Percentiles rank a stretch among this genome's conserved stretches.
Evolutionary conservation across 2,888 invertebrate genomes (phyloP).

Genomic region (Papilio elwesi): DNA sequence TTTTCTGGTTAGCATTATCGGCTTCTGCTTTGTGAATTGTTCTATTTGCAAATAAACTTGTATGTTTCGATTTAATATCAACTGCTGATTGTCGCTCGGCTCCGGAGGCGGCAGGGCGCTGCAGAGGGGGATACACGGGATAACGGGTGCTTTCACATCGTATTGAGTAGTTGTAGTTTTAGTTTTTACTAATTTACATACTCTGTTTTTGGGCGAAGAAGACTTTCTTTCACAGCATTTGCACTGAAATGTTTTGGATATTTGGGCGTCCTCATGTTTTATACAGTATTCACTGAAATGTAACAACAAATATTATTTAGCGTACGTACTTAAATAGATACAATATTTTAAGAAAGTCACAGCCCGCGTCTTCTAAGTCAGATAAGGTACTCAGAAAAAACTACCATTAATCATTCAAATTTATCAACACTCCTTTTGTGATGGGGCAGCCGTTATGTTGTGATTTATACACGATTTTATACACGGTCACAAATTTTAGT

Average conservation of each 20-base stretch:
- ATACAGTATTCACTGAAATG: conserved; percentile 7
- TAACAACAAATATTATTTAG: neutral
- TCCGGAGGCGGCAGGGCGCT: conserved; percentile 47
- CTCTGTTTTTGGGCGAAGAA: conserved; percentile 23
- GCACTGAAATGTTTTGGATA: conserved; percentile 32
- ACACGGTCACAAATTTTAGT: too few relatives aligned
- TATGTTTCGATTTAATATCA: conserved; percentile 59
- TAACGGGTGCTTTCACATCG: conserved; percentile 28
- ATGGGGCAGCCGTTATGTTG: too few relatives aligned
- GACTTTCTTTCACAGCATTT: conserved; percentile 35
- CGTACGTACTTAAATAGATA: too few relatives aligned
- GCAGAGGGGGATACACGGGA: conserved; percentile 1
- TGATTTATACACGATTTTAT: too few relatives aligned
- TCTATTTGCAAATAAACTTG: conserved; percentile 64
- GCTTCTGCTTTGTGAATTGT: conserved; percentile 60
- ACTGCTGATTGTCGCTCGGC: conserved; percentile 42
- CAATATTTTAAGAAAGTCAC: too few relatives aligned
- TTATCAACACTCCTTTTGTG: too few relatives aligned
- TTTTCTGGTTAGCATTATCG: conserved; percentile 62
- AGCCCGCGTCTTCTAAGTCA: too few relatives aligned
- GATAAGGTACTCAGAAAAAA: too few relatives aligned
- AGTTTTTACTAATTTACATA: conserved; percentile 36
- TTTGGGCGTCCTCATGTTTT: conserved; percentile 16
- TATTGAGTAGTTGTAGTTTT: conserved; percentile 39
- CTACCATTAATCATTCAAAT: too few relatives aligned